Percentiles rank a stretch among this genome's conserved stretches.
Evolutionary conservation across 1,140 invertebrate species (phyloP).

Genomic region (Sinella curviseta): DNA sequence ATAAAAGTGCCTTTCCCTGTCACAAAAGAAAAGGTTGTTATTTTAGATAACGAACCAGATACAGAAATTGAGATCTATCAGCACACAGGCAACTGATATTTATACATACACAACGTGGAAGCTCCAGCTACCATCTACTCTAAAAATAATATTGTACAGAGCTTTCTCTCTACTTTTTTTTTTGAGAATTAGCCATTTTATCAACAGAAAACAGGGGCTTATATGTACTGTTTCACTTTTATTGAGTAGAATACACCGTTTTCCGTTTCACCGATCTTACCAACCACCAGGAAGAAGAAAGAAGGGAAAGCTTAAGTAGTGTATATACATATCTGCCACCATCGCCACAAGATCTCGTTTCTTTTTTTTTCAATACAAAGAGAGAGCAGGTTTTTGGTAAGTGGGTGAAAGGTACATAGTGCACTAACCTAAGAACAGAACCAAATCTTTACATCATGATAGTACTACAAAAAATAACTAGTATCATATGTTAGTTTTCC

Average conservation of each 20-base stretch:
- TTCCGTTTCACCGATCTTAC: background rate
- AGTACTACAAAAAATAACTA: no score
- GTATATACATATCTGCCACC: background rate
- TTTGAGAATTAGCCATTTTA: background rate
- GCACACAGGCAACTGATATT: no score
- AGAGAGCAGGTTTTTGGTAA: background rate
- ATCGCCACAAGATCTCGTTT: background rate
- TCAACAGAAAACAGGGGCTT: background rate
- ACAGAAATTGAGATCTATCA: no score
- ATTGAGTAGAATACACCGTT: background rate
- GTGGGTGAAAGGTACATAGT: background rate
- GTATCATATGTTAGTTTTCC: no score
- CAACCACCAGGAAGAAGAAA: background rate
- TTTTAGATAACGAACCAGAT: no score
- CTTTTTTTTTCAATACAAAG: background rate
- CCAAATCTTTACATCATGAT: no score
- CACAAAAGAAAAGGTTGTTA: background rate
- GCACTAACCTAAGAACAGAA: background rate
- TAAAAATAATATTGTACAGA: background rate
- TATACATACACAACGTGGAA: no score
- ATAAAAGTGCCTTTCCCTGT: background rate
- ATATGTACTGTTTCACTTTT: background rate
- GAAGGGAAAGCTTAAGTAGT: background rate
- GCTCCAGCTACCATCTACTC: no score
- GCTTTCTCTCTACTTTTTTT: background rate